Base-by-base conservation (phyloP, 2,888 invertebrate species). In the Dorcus hopei region DNA sequence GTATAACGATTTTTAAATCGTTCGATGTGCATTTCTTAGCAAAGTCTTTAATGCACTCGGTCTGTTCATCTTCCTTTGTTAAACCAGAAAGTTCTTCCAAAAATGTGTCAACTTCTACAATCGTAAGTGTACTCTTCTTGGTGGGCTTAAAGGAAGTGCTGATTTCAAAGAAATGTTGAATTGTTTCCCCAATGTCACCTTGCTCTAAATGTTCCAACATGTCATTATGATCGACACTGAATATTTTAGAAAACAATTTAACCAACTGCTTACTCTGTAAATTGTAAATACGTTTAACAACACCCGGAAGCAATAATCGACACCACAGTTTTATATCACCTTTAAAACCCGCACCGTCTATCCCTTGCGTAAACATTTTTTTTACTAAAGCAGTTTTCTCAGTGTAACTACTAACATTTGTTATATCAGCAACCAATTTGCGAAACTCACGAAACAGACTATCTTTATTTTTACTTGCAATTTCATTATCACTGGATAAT, bases 211-310 rank as follows among this genome's bases (percentile, higher is more conserved):
- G 87, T 65, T 89, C 87, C 7, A 92, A 77, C 94, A 97, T 95
- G 48, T 88, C 88, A 66, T 89, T 87, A 61, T 87, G 87, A 76
- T 88, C 86, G 0, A 83, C 83, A 3, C 81, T 78, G 65, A 96
- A 90, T 59, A 96, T 86, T 78, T 86, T 85, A 48, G 93, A 88
- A 75, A 95, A 96, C 47, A 95, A 77, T 78, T 97, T 96, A 0
- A 95, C 81, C 54, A 97, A 81, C 72, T 95, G 95, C 75, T 95
- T 95, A 73, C 90, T 94, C 80, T 95, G 93, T 50, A 97, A 80
- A 80, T 97, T 96, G 75, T 96, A 97, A 38, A 95, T 87, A 61
- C 93, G 82, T 75, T 94, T 93, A 9, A 87, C 84, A 26, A 89
- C 89, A 49, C 88, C 89, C 0, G 96, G 97, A 52, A 97, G 79